A percentile compares a stretch with the other conserved stretches of the same genome.
Evolutionary conservation across 2,797 vertebrate species (phyloP).

Genomic region (Macropus fuliginosus): DNA sequence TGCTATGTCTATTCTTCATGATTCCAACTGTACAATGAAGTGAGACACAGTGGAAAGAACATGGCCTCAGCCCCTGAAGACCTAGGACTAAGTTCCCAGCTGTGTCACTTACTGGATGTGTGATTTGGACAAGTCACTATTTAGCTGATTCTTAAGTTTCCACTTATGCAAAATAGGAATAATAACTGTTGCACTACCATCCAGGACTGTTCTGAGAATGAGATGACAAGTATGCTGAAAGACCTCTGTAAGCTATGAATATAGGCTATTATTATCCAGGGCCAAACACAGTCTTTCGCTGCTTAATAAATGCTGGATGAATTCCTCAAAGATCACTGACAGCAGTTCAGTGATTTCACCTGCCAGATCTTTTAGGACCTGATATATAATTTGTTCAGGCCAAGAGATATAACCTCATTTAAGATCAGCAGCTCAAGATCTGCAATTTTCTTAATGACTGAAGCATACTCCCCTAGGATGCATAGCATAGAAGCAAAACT

Average conservation of each 20-base stretch:
- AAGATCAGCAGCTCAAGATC: not conserved
- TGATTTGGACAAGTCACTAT: not conserved
- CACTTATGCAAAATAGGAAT: not conserved
- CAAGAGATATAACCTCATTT: not conserved
- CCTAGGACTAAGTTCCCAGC: not conserved
- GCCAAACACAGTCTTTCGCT: not conserved
- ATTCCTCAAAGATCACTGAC: not conserved
- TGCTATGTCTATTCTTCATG: not conserved
- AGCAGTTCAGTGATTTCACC: not conserved
- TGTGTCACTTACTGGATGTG: not conserved
- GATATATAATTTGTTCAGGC: not conserved
- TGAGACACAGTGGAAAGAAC: not conserved
- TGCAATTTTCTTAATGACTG: not conserved
- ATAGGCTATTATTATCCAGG: not conserved
- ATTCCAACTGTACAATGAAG: not conserved
- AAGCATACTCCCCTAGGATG: not conserved
- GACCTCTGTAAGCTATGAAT: not conserved
- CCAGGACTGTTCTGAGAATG: not conserved
- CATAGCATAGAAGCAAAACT: not conserved
- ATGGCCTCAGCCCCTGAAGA: not conserved
- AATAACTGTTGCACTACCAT: not conserved
- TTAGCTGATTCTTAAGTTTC: not conserved
- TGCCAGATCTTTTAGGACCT: not conserved
- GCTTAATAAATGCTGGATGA: not conserved
- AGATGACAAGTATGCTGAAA: not conserved